Conservation (phyloP, 35 echinoderm and acorn worm genomes). For the Heliocidaris tuberculata region DNA sequence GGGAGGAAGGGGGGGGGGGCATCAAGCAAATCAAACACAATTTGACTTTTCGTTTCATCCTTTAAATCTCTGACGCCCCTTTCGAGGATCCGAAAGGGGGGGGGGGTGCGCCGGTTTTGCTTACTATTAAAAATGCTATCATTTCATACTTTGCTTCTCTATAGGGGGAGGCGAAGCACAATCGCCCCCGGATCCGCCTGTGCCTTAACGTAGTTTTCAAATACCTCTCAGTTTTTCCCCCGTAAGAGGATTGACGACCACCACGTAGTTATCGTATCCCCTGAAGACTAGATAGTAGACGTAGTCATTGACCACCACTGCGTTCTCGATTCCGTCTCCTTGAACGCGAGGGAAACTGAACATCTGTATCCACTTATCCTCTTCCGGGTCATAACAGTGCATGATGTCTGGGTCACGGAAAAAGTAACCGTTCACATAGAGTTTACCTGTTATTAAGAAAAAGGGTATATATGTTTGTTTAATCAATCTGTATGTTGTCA, state of each 20-base stretch:
- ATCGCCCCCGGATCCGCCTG: not conserved
- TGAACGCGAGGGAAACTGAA: constrained; percentile 81
- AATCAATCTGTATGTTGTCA: too few relatives aligned
- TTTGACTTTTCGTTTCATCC: too few relatives aligned
- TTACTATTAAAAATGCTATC: too few relatives aligned
- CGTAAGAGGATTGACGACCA: constrained; percentile 82
- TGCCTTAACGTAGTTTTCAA: not conserved
- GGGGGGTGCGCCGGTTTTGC: too few relatives aligned
- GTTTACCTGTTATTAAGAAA: constrained; percentile 50
- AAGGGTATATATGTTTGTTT: not conserved
- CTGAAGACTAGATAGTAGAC: constrained; percentile 93
- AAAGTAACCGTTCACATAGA: constrained; percentile 98
- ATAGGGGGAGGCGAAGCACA: too few relatives aligned
- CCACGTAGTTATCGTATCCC: constrained; percentile 89
- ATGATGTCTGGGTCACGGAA: constrained; percentile 96
- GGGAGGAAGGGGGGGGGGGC: too few relatives aligned
- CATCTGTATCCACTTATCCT: constrained; percentile 80
- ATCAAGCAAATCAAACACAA: too few relatives aligned
- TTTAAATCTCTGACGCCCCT: too few relatives aligned
- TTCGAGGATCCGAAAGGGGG: too few relatives aligned
- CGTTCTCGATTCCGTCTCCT: constrained; percentile 93
- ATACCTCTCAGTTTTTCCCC: constrained; percentile 36
- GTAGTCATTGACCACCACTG: constrained; percentile 80
- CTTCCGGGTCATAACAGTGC: constrained; percentile 87
- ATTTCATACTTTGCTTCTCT: too few relatives aligned